Evolutionary conservation across 2,888 invertebrate genomes (phyloP).

Genomic region (Acholoe squamosa): DNA sequence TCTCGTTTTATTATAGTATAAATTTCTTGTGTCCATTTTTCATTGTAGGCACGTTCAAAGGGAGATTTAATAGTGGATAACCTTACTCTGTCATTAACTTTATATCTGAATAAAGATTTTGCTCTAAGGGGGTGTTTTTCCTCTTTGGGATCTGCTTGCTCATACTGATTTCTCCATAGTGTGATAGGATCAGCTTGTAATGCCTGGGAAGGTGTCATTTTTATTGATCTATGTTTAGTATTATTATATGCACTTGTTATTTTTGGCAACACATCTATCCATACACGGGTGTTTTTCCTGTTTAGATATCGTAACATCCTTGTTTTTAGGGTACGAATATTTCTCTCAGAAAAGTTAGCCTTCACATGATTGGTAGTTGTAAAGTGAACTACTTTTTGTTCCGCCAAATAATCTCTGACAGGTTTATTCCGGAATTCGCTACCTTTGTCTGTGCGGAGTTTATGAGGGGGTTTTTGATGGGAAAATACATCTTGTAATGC

Average conservation of each 20-base stretch:
- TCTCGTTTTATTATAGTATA: not conserved
- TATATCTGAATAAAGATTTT: not conserved
- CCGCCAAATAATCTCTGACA: not conserved
- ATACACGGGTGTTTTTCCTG: not conserved
- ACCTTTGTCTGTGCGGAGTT: too few relatives aligned
- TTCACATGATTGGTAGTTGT: not conserved
- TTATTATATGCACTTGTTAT: not conserved
- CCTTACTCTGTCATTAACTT: not conserved
- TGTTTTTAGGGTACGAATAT: not conserved
- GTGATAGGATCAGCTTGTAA: not conserved
- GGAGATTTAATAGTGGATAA: not conserved
- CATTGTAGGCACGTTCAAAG: not conserved
- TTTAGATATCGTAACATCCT: not conserved
- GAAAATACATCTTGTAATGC: not conserved
- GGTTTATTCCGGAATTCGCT: not conserved
- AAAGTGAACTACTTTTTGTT: not conserved
- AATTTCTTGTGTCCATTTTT: constrained; percentile 28
- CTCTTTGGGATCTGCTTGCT: not conserved
- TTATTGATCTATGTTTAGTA: constrained; percentile 5
- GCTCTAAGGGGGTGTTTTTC: not conserved
- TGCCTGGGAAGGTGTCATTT: not conserved
- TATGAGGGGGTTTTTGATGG: not conserved
- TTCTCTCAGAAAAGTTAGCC: not conserved
- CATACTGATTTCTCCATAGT: constrained; percentile 25
- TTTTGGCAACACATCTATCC: not conserved